A percentile compares a stretch with the other conserved stretches of the same genome.
Conservation (phyloP, 2,113 vertebrate species). For the Cyphomyrus discorhynchus region DNA sequence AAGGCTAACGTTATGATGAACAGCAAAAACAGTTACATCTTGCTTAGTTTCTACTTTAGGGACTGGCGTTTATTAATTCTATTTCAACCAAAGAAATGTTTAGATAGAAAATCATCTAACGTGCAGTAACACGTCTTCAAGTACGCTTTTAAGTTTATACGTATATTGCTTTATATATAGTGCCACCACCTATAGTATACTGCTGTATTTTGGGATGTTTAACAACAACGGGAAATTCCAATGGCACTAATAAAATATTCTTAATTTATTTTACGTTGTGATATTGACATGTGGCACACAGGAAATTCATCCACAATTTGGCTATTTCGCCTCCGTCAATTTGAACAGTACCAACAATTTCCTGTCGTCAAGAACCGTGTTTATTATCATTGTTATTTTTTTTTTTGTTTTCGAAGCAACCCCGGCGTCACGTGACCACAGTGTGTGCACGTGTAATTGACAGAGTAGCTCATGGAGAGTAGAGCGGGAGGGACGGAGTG, state of each 20-base stretch:
- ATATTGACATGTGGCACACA: neutral
- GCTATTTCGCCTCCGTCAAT: neutral
- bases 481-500: constrained; percentile 9
- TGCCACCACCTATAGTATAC: neutral
- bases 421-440: constrained; percentile 36
- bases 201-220: neutral
- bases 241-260: neutral
- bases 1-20: neutral
- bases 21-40: neutral
- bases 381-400: neutral
- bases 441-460: constrained; percentile 42
- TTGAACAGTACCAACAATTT: neutral
- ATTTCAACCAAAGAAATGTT: neutral
- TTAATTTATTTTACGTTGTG: neutral
- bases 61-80: neutral
- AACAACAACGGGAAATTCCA: neutral
- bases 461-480: constrained; percentile 43
- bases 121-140: neutral
- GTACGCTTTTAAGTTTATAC: neutral
- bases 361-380: neutral
- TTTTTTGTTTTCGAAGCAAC: constrained; percentile 23
- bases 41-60: neutral
- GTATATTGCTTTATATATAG: neutral
- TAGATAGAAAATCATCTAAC: neutral
- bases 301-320: neutral